Percentiles rank a stretch among this genome's conserved stretches.
Conservation (phyloP, 2,888 invertebrate genomes). For the Merodon equestris region DNA sequence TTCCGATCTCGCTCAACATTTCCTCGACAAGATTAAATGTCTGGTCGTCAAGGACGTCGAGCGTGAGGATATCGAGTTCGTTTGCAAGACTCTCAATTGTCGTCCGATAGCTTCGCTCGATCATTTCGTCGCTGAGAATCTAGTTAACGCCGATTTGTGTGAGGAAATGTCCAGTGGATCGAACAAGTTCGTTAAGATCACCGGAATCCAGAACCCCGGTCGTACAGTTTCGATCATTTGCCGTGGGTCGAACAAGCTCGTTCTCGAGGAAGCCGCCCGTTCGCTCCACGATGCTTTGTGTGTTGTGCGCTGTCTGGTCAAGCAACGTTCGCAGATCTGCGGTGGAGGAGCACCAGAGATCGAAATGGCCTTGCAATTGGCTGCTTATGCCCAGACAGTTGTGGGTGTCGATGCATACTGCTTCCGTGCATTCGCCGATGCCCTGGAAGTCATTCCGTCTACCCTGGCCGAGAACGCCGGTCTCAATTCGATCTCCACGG, state of each 20-base stretch:
- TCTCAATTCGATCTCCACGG: constrained; percentile 95
- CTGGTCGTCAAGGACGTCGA: constrained; percentile 99
- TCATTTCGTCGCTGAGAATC: constrained; percentile 95
- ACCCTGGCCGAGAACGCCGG: constrained; percentile 94
- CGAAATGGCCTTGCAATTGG: constrained; percentile 91
- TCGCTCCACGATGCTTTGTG: constrained; percentile 94
- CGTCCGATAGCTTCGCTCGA: constrained; percentile 99
- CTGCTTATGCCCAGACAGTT: constrained; percentile 88
- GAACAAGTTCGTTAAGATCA: constrained; percentile 94
- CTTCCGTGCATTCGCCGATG: constrained; percentile 96
- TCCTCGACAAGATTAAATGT: constrained; percentile 98
- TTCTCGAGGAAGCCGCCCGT: constrained; percentile 93
- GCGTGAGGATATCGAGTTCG: constrained; percentile 98
- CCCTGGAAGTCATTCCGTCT: constrained; percentile 95
- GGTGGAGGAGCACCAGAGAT: constrained; percentile 99
- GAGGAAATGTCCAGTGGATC: constrained; percentile 95
- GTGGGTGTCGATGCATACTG: constrained; percentile 97
- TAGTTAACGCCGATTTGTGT: constrained; percentile 94
- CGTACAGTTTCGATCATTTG: constrained; percentile 95
- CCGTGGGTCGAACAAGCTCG: constrained; percentile 90
- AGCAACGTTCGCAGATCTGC: constrained; percentile 93
- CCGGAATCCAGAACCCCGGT: constrained; percentile 92
- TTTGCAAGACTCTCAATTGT: constrained; percentile 96
- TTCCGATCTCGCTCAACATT: constrained; percentile 97
- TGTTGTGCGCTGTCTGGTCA: constrained; percentile 97